Conservation (phyloP, 2,113 vertebrate genomes). For the Sarotherodon lohbergeri region DNA sequence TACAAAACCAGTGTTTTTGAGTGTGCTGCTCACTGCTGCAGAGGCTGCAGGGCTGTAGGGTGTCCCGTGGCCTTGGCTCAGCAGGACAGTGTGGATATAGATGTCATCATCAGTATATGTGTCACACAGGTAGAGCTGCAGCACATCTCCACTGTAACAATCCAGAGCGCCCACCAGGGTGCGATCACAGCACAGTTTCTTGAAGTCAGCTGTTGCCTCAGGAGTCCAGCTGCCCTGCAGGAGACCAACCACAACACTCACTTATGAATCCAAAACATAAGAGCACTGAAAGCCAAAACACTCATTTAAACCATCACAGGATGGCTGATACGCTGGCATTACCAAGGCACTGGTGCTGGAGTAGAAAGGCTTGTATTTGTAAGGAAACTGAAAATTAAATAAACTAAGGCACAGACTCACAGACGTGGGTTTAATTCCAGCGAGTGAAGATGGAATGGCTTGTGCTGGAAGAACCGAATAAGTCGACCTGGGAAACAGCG, state of each 20-base stretch:
- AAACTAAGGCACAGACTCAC: slow-evolving; percentile 53
- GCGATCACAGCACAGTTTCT: slow-evolving; percentile 74
- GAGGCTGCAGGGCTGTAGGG: slow-evolving; percentile 58
- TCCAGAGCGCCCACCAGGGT: slow-evolving; percentile 81
- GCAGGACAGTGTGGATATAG: slow-evolving; percentile 80
- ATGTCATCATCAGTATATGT: slow-evolving; percentile 80
- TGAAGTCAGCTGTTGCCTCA: slow-evolving; percentile 74
- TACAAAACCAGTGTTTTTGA: neutral
- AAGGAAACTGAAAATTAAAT: neutral
- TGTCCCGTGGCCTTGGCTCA: slow-evolving; percentile 73
- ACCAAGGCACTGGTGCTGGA: neutral
- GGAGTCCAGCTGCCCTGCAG: slow-evolving; percentile 79
- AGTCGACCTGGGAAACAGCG: slow-evolving; percentile 70
- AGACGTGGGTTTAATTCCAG: slow-evolving; percentile 75
- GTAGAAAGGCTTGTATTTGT: neutral
- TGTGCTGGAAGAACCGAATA: slow-evolving; percentile 88
- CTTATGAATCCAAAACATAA: neutral
- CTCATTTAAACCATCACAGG: neutral
- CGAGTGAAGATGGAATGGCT: slow-evolving; percentile 83
- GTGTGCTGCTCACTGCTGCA: slow-evolving; percentile 40
- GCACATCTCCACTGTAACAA: slow-evolving; percentile 77
- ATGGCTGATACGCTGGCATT: neutral
- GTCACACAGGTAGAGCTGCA: slow-evolving; percentile 88
- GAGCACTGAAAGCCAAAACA: neutral
- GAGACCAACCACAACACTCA: neutral